Conservation (phyloP, 2,888 invertebrate species). For the Drosophila paucipuncta region DNA sequence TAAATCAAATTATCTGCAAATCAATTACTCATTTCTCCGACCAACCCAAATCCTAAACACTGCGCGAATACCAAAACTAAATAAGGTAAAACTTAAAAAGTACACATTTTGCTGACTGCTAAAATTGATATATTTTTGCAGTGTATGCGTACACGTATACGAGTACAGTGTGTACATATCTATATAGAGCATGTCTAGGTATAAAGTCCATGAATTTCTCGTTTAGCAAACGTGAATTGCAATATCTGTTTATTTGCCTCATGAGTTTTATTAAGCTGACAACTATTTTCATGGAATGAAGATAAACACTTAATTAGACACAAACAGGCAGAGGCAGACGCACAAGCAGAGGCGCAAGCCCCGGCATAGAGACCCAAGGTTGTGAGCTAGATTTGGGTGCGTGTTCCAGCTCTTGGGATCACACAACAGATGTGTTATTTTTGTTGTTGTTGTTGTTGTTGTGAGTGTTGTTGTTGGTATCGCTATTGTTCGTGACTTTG, state of each 20-base stretch:
- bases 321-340: constrained; percentile 16
- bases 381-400: constrained; percentile 2
- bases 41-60: too few relatives aligned
- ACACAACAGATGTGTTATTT: constrained; percentile 45
- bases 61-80: too few relatives aligned
- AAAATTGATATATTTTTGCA: neutral
- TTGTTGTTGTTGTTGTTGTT: constrained; percentile 27
- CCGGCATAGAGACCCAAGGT: constrained; percentile 10
- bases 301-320: constrained; percentile 76
- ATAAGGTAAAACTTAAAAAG: neutral
- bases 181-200: neutral
- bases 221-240: constrained; percentile 1
- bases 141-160: neutral
- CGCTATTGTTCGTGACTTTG: constrained; percentile 32
- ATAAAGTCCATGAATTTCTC: constrained; percentile 1
- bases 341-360: neutral
- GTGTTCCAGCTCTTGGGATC: constrained; percentile 17
- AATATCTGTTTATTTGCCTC: constrained; percentile 28
- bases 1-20: neutral
- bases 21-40: neutral
- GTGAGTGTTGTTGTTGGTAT: constrained; percentile 32
- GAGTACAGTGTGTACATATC: neutral
- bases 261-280: constrained; percentile 55
- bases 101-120: neutral
- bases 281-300: constrained; percentile 68